Evolutionary conservation across 1,140 invertebrate genomes (phyloP), one percentile per base, ranked within the genome.

Genomic region (Polypedilum pembai): DNA sequence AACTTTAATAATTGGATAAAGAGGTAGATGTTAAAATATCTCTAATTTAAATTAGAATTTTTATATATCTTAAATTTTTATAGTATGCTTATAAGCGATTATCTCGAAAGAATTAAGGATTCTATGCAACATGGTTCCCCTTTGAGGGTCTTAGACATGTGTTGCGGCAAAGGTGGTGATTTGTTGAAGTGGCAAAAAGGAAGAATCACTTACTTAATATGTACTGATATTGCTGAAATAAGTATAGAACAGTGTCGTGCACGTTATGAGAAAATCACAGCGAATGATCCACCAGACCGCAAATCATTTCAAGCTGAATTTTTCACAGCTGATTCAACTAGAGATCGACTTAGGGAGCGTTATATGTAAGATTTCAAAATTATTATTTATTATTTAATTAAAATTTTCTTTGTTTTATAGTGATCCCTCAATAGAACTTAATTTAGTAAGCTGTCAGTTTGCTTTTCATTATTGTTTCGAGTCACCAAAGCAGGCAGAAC

Each of bases 1-100:
- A 99, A 98, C 83, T 98, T 98, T 80, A 99, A 99, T 82, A 99
- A 99, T 83, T 99, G 97, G 97, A 91, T 98, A 8, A 99, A 99
- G 85, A 84, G 65, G 65, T 69, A 21, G 7, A 8, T 69, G 18
- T 5, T 1, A 69, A 18, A 18, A 5, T 0, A 20, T 21, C 17
- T 69, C 12, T 56, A 56, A 56, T 56, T 56, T 56, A 12, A 33
- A 3, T 33, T 5, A 33, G 24, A 33, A 33, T 33, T 33, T 15
- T 56, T 15, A 56, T 56, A 56, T 45, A 92, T 12, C n/a, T 33
- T 5, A 5, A 33, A 33, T 56, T 56, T 56, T 56, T 21, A n/a
- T 18, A 69, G 93, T 82, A 93, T 95, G 84, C 84, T 98, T 0
- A 98, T 99, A 78, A 88, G 87, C 79, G 88, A 92, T 80, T 91